Evolutionary conservation across 2,113 vertebrate species (phyloP).

Genomic region (Meriones unguiculatus): DNA sequence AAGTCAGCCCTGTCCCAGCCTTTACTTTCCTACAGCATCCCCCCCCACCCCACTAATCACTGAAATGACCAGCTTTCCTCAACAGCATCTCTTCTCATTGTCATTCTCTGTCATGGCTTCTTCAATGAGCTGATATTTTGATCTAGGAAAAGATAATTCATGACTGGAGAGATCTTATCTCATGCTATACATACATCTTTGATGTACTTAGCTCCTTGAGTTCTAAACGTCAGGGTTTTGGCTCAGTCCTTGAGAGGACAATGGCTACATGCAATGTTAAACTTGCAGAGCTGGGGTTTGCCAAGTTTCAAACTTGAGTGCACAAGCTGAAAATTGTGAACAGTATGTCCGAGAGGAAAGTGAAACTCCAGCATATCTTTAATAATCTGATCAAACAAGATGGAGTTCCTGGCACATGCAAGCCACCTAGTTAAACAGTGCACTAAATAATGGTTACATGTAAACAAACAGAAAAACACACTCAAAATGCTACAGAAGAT

Average conservation of each 20-base stretch:
- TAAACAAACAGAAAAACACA: neutral
- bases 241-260: neutral
- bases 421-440: neutral
- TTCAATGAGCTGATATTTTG: neutral
- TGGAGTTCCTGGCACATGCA: neutral
- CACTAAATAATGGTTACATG: neutral
- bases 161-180: neutral
- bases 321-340: neutral
- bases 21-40: neutral
- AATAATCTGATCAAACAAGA: neutral
- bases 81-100: neutral
- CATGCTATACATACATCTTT: neutral
- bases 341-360: neutral
- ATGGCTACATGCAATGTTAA: neutral
- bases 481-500: neutral
- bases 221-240: neutral
- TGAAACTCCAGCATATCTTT: neutral
- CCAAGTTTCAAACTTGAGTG: neutral
- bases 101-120: neutral
- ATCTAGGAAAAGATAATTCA: neutral
- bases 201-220: neutral
- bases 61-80: rapidly evolving
- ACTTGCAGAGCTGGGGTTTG: rapidly evolving
- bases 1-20: neutral
- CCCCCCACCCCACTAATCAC: too few relatives aligned